phyloP scores from a whole-genome alignment of 2,888 invertebrate species.

The Mythimna vitellina region DNA sequence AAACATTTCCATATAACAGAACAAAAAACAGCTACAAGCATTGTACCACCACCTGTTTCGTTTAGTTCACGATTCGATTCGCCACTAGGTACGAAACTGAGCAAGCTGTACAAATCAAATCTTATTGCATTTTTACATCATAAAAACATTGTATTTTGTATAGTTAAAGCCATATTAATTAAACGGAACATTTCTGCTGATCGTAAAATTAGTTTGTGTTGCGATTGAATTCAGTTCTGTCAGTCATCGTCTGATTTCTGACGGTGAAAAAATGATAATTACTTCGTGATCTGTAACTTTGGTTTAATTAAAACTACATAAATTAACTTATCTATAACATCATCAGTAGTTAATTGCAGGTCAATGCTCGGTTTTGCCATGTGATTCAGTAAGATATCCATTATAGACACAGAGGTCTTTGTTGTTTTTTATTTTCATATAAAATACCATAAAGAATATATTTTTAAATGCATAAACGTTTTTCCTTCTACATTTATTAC shows the following conservation, averaged over 20 bases:
- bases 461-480: too few relatives aligned
- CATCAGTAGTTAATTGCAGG: background rate
- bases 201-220: slow-evolving; percentile 55
- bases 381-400: slow-evolving; percentile 1
- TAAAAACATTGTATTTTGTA: slow-evolving; percentile 35
- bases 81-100: slow-evolving; percentile 40
- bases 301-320: slow-evolving; percentile 6
- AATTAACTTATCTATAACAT: slow-evolving; percentile 10
- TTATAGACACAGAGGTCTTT: too few relatives aligned
- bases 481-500: background rate
- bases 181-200: slow-evolving; percentile 29
- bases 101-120: slow-evolving; percentile 28
- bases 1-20: slow-evolving; percentile 15
- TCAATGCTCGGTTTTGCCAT: slow-evolving; percentile 2
- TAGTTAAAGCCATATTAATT: slow-evolving; percentile 35
- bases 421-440: too few relatives aligned
- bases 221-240: slow-evolving; percentile 14
- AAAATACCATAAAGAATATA: too few relatives aligned
- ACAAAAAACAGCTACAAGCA: slow-evolving; percentile 32
- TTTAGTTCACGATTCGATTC: slow-evolving; percentile 40
- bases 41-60: slow-evolving; percentile 38
- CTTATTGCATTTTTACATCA: slow-evolving; percentile 36
- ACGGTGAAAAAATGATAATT: slow-evolving; percentile 12
- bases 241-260: background rate
- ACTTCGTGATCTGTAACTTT: slow-evolving; percentile 29